Conservation (phyloP, 2,113 vertebrate species). For the Podarcis cretensis region DNA sequence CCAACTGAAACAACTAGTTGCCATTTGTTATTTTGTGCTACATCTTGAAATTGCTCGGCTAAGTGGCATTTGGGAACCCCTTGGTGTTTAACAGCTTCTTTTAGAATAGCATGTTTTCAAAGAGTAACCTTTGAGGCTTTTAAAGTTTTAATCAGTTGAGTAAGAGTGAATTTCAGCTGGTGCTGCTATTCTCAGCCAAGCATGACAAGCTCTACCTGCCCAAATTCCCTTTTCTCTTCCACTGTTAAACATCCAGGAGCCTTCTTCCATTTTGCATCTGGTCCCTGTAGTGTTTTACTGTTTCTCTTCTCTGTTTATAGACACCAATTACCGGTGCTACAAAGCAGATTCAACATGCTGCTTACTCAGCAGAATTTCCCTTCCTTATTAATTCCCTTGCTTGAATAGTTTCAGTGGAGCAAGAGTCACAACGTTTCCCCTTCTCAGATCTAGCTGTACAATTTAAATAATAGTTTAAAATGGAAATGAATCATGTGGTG, state of each 20-base stretch:
- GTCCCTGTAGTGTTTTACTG: background rate
- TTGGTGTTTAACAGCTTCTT: background rate
- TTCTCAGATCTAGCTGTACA: constrained; percentile 30
- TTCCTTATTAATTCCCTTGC: constrained; percentile 41
- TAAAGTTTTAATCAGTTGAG: background rate
- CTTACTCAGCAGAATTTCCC: constrained; percentile 18
- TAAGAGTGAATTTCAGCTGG: background rate
- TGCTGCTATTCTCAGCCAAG: background rate
- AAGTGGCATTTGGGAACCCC: background rate
- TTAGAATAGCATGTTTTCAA: constrained; percentile 6
- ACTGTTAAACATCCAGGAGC: background rate
- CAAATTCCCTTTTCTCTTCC: background rate
- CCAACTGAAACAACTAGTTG: constrained; percentile 41
- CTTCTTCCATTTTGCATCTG: background rate
- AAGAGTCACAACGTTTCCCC: constrained; percentile 41
- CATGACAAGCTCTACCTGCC: background rate
- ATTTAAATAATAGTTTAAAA: constrained; percentile 45
- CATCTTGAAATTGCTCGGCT: constrained; percentile 20
- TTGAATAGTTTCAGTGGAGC: constrained; percentile 42
- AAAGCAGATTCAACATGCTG: background rate
- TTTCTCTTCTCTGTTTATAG: background rate
- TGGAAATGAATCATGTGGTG: constrained; percentile 43
- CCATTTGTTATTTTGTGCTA: constrained; percentile 24
- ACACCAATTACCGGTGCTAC: constrained; percentile 7
- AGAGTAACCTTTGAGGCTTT: background rate